phyloP scores from a whole-genome alignment of 2,113 vertebrate species.

The Tetraodon nigroviridis region DNA sequence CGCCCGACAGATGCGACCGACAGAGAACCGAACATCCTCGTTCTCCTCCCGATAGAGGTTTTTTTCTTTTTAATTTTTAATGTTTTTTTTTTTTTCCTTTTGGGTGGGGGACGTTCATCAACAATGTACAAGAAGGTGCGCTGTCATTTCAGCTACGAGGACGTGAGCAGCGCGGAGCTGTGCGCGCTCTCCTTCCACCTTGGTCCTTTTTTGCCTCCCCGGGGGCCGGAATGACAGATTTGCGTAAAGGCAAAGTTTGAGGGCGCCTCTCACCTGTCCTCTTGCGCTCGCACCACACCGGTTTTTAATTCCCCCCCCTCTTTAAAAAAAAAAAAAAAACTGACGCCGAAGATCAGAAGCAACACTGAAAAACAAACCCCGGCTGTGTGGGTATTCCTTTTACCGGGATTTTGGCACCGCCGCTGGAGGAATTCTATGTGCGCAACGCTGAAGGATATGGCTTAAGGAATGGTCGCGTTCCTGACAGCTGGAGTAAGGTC shows the following conservation, averaged over 20 bases:
- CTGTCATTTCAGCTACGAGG: constrained; percentile 53
- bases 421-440: constrained; percentile 55
- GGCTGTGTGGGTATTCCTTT: constrained; percentile 13
- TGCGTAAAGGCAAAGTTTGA: constrained; percentile 73
- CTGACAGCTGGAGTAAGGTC: constrained; percentile 71
- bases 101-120: constrained; percentile 18
- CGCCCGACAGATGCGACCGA: constrained; percentile 40
- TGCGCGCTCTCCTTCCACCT: constrained; percentile 15
- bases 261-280: constrained; percentile 35
- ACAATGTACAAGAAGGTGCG: constrained; percentile 60
- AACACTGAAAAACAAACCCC: constrained; percentile 36
- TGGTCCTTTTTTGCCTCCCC: constrained; percentile 19
- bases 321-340: too few relatives aligned
- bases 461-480: constrained; percentile 65
- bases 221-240: constrained; percentile 38
- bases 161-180: constrained; percentile 52
- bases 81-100: too few relatives aligned
- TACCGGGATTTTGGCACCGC: constrained; percentile 26
- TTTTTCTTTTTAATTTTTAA: background rate
- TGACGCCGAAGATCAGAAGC: constrained; percentile 10
- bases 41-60: constrained; percentile 13
- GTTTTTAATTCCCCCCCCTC: background rate
- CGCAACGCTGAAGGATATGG: constrained; percentile 59
- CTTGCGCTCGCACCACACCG: constrained; percentile 52
- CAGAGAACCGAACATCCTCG: constrained; percentile 27